Evolutionary conservation across 2,797 vertebrate species (phyloP), one percentile per base, ranked within the genome.

Genomic region (Darevskia mixta): DNA sequence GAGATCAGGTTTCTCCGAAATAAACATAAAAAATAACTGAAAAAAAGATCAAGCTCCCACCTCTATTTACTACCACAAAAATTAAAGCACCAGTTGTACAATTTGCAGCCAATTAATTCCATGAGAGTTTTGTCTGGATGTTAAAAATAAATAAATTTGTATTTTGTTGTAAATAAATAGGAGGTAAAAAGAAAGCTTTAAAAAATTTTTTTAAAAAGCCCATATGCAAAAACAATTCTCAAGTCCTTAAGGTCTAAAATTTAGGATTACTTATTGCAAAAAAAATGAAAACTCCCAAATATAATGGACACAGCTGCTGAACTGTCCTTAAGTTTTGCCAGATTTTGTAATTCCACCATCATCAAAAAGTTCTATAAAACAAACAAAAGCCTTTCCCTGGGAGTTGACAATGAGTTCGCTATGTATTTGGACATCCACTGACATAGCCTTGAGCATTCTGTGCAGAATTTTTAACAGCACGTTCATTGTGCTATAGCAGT

Each of bases 241-340:
- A 80, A 83, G 87, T 82, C 71, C 86, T 91, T 23, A 90, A 89
- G 79, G 88, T 85, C 92, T 87, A 93, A 87, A 84, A 77, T 27
- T 84, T 87, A 94, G 45, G 75, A 86, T 90, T 88, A 83, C 75
- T 38, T 87, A n/a, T 82, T 55, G 76, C 41, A 88, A 75, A 90
- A 75, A 90, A 82, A 90, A 91, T 89, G 83, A 92, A 80, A 83
- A 94, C 88, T 92, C 91, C 82, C 67, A 86, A 87, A 49, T 5
- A 1, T 88, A 94, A 94, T 85, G 86, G 61, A 79, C 77, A 75
- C 83, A 88, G 89, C 91, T 92, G 88, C 86, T 76, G 38, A 87
- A 73, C 72, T 72, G 86, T 84, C 78, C 85, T 45, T 2, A 82
- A 66, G 13, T 77, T 81, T 86, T 32, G 0, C 9, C 64, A 66